Evolutionary conservation across 2,113 vertebrate species (phyloP).

Genomic region (Tichodroma muraria): DNA sequence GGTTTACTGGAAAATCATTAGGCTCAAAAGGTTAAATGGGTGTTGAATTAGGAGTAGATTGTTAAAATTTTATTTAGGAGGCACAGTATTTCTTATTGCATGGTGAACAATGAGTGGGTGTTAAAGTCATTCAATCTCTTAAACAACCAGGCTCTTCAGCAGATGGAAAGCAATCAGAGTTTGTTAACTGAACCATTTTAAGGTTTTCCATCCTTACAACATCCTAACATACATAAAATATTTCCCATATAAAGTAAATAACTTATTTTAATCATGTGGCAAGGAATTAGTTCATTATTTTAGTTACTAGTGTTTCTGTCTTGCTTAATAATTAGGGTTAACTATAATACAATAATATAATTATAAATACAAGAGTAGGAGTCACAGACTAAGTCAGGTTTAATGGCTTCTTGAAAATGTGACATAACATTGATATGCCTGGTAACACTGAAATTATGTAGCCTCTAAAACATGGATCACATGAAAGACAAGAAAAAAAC

Average conservation of each 20-base stretch:
- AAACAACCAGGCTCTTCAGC: neutral
- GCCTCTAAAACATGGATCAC: neutral
- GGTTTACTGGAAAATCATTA: neutral
- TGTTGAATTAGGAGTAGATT: neutral
- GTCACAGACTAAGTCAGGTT: neutral
- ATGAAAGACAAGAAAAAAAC: neutral
- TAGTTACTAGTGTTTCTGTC: neutral
- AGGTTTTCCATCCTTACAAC: neutral
- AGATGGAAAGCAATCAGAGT: neutral
- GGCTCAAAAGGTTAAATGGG: neutral
- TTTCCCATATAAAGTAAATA: neutral
- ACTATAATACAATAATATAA: neutral
- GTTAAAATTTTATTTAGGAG: neutral
- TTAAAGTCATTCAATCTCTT: neutral
- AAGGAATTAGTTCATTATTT: neutral
- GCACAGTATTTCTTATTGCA: neutral
- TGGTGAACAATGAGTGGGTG: neutral
- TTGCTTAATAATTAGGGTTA: neutral
- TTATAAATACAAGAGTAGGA: neutral
- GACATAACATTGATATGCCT: neutral
- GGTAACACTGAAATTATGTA: neutral
- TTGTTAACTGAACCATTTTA: neutral
- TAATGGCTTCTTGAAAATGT: neutral
- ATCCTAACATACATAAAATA: neutral
- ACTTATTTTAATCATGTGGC: neutral